A percentile compares a stretch with the other conserved stretches of the same genome.
These are phyloP conservation scores for Xylocopa sonorina DNA, from an alignment of 1,140 invertebrate genomes.

Conservation along the genomic window DNA sequence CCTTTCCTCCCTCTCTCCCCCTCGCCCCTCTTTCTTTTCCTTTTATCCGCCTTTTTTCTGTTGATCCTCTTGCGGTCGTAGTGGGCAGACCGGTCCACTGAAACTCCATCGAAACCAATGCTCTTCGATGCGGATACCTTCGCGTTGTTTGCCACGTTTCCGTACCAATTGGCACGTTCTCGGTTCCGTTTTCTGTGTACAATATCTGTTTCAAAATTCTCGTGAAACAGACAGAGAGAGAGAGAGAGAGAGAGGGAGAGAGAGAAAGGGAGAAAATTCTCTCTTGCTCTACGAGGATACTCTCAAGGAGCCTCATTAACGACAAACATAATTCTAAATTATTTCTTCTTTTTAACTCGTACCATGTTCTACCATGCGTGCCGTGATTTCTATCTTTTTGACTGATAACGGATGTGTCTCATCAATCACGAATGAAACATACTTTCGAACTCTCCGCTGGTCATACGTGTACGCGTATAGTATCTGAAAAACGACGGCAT, in stretches of 20 bases:
- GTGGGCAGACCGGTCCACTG: constrained; percentile 41
- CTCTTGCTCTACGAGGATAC: too few species aligned
- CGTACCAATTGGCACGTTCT: neutral
- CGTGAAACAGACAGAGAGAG: too few species aligned
- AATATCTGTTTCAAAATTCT: neutral
- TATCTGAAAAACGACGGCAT: neutral
- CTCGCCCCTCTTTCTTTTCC: neutral
- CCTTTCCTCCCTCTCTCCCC: neutral
- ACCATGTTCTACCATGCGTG: too few species aligned
- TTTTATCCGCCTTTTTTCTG: constrained; percentile 19
- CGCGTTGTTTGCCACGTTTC: neutral
- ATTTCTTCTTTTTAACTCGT: too few species aligned
- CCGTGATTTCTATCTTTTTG: too few species aligned
- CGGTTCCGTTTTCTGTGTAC: neutral
- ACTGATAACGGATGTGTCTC: too few species aligned
- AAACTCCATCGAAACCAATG: constrained; percentile 11
- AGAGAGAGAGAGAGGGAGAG: too few species aligned
- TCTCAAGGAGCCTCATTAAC: too few species aligned
- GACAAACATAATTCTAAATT: too few species aligned
- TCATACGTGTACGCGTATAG: too few species aligned
- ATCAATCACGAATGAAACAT: too few species aligned
- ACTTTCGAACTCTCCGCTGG: neutral
- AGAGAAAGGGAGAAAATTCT: too few species aligned
- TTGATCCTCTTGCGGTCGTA: neutral
- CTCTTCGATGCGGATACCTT: constrained; percentile 1